Evolutionary conservation across 1,140 invertebrate genomes (phyloP).

Genomic region (Plutomurus gul): DNA sequence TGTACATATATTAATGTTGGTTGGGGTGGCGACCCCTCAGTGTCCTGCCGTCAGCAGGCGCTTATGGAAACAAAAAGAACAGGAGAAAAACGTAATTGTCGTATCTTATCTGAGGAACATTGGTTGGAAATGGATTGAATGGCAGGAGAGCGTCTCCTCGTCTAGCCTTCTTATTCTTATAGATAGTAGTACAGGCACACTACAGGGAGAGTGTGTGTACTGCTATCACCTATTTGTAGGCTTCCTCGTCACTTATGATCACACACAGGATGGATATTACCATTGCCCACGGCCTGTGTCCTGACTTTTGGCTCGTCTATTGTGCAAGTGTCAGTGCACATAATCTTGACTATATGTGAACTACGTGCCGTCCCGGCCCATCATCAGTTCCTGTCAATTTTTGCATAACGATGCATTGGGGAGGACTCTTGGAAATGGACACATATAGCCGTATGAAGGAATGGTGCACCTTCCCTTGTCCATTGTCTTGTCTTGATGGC

Average conservation of each 20-base stretch:
- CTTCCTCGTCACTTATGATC: too few relatives aligned
- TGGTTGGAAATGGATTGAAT: not conserved
- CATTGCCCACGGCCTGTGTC: not conserved
- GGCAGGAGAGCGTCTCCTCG: not conserved
- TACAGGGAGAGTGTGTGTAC: too few relatives aligned
- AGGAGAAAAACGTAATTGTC: constrained; percentile 1
- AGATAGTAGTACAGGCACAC: too few relatives aligned
- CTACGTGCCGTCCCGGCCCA: not conserved
- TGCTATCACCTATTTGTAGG: too few relatives aligned
- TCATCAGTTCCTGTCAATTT: constrained; percentile 29
- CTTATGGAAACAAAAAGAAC: constrained; percentile 16
- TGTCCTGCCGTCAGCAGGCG: not conserved
- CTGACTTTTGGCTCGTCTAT: constrained; percentile 1
- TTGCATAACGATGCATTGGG: constrained; percentile 22
- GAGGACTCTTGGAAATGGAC: not conserved
- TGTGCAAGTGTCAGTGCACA: constrained; percentile 7
- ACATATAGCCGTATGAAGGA: not conserved
- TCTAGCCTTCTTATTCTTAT: too few relatives aligned
- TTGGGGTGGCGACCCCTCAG: too few relatives aligned
- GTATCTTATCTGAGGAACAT: not conserved
- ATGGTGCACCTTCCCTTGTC: not conserved
- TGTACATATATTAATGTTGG: too few relatives aligned
- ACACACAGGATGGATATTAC: too few relatives aligned
- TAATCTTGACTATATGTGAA: constrained; percentile 25
- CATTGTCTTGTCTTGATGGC: not conserved